Percentiles rank a stretch among this genome's conserved stretches.
phyloP scores from a whole-genome alignment of 2,888 invertebrate genomes.

The Stenurella melanura region DNA sequence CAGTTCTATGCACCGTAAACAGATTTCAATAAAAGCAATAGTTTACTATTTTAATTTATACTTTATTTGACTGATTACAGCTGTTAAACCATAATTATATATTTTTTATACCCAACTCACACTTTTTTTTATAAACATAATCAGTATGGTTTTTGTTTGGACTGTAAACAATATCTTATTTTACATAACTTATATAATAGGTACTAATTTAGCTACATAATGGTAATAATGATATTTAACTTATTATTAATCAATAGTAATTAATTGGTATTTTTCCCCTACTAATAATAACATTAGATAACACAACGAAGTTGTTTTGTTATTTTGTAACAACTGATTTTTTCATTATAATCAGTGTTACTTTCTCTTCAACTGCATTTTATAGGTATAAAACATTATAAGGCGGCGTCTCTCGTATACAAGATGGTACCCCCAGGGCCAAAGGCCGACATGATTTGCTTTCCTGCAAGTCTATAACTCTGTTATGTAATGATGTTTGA shows the following conservation, averaged over 20 bases:
- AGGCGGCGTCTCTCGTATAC: conserved; percentile 6
- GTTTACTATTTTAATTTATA: background rate
- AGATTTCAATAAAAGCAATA: background rate
- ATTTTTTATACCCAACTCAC: background rate
- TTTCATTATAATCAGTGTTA: conserved; percentile 23
- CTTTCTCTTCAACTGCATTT: conserved; percentile 37
- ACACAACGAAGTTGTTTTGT: conserved; percentile 13
- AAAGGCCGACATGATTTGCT: conserved; percentile 25
- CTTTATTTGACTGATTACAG: background rate
- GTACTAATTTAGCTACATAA: conserved; percentile 13
- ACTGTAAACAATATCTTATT: background rate
- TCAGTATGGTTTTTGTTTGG: background rate
- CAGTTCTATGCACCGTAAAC: too few species aligned
- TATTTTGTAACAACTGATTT: conserved; percentile 27
- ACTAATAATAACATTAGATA: conserved; percentile 27
- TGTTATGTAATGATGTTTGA: conserved; percentile 20
- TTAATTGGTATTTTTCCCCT: conserved; percentile 13
- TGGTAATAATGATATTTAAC: conserved; percentile 12
- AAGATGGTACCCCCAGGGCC: conserved; percentile 17
- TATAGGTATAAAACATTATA: background rate
- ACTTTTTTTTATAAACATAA: background rate
- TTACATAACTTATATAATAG: conserved; percentile 18
- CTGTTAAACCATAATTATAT: background rate
- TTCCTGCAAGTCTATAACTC: background rate
- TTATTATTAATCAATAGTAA: conserved; percentile 14